phyloP scores from a whole-genome alignment of 2,888 invertebrate genomes.

The Leucozona laternaria region DNA sequence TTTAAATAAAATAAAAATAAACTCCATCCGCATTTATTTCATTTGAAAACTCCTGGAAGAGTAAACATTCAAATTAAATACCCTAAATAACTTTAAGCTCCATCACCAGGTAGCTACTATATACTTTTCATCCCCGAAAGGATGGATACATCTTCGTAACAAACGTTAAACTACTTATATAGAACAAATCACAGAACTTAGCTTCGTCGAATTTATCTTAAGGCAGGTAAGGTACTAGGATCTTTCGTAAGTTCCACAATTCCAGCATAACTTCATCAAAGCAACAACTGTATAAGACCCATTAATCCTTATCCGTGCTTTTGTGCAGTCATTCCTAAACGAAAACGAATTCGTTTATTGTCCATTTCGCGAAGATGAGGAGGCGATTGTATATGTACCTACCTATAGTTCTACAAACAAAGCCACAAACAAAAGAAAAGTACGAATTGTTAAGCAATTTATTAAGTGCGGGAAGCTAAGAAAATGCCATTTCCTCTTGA shows the following conservation, averaged over 20 bases:
- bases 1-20: no score
- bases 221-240: no score
- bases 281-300: constrained; percentile 3
- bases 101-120: constrained; percentile 1
- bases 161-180: neutral
- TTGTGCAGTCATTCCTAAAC: constrained; percentile 63
- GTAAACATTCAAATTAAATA: constrained; percentile 51
- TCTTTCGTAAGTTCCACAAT: neutral
- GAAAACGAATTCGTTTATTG: constrained; percentile 51
- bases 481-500: constrained; percentile 32
- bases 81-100: constrained; percentile 28
- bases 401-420: neutral
- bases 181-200: constrained; percentile 51
- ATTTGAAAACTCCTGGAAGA: neutral
- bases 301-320: constrained; percentile 54
- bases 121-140: neutral
- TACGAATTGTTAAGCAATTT: constrained; percentile 73
- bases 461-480: constrained; percentile 57
- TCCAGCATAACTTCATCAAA: constrained; percentile 45
- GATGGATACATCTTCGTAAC: neutral
- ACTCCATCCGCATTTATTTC: neutral
- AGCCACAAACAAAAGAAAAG: constrained; percentile 49
- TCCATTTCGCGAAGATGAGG: constrained; percentile 17
- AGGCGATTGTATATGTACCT: neutral
- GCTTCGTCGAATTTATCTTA: constrained; percentile 21